Evolutionary conservation across 2,888 invertebrate genomes (phyloP).

Genomic region (Eudemis profundana): DNA sequence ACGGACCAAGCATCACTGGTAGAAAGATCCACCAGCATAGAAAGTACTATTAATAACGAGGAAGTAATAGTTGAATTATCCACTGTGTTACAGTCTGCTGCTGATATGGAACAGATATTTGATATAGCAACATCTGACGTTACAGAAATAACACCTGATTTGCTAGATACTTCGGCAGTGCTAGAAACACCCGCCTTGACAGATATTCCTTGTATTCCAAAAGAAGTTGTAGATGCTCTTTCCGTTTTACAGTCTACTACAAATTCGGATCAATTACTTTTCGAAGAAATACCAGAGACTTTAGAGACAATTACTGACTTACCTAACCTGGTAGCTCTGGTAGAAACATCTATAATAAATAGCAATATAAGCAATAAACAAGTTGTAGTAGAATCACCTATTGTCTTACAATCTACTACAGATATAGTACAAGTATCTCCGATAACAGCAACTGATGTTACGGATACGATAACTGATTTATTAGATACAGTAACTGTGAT

Average conservation of each 20-base stretch:
- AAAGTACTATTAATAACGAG: neutral
- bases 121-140: neutral
- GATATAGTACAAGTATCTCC: neutral
- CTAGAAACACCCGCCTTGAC: neutral
- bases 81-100: neutral
- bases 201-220: neutral
- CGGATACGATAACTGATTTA: neutral
- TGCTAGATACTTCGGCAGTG: neutral
- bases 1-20: neutral
- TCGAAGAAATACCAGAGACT: neutral
- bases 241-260: no score
- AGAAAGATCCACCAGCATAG: neutral
- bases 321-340: neutral
- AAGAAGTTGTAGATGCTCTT: neutral
- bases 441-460: neutral
- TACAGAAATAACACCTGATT: neutral
- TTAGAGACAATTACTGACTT: neutral
- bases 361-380: neutral
- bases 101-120: neutral
- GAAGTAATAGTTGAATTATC: neutral
- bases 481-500: neutral
- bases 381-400: neutral
- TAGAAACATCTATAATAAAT: neutral
- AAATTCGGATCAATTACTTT: no score
- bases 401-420: constrained; percentile 9